Base-by-base conservation (phyloP, 2,888 invertebrate genomes). In the Tachina fera region DNA sequence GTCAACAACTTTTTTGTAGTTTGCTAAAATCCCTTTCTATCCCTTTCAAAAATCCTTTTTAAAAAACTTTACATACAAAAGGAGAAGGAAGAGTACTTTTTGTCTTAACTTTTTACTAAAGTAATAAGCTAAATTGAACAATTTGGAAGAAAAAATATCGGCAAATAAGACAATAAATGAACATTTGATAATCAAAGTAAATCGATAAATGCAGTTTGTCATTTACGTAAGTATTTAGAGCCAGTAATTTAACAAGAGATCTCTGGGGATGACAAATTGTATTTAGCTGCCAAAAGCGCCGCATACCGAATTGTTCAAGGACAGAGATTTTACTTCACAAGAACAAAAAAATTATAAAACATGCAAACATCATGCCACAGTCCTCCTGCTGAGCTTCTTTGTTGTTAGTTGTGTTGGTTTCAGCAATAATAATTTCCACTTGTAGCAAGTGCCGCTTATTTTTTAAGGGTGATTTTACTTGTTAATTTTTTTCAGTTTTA, bases 171-270 rank as follows among this genome's bases (percentile, higher is more conserved):
- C 39, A n/a, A 16, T 43, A 13, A 68, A 81, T 68, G 16, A 70
- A 61, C 60, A 51, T 70, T 51, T 9, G 67, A 63, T 74, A 79
- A 84, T 84, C 79, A 70, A 71, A 70, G 63, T 70, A 87, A 88
- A 85, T 87, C 87, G 89, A 90, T 90, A 90, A 89, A 87, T 87
- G 87, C 87, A 87, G 77, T 78, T 74, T 68, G 60, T 53, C 77
- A 63, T 0, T 74, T 58, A 51, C 22, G 19, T 16, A 39, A n/a
- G n/a, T n/a, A n/a, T 49, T 53, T 41, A 14, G 3, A 53, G 11
- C 3, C 53, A 82, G 39, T 68, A 43, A 51, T 78, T 68, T 74
- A 19, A 9, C n/a, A 67, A 16, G 39, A 47, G n/a, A 41, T 4
- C 47, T 41, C 1, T 16, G 14, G 39, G 14, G 22, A 61, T 43